Evolutionary conservation across 2,888 invertebrate species (phyloP).

Genomic region (Alentia gelatinosa): DNA sequence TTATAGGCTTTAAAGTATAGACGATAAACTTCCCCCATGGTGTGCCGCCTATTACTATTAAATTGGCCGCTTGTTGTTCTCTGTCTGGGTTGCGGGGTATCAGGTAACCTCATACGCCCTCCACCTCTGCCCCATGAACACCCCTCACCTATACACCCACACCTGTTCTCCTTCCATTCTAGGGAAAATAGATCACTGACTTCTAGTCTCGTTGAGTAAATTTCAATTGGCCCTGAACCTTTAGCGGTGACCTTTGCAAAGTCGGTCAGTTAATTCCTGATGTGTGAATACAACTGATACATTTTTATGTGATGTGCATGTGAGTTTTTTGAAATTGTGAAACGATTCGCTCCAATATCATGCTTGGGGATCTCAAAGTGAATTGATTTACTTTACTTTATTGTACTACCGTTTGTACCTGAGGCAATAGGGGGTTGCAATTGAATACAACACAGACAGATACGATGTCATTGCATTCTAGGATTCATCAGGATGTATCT

Average conservation of each 20-base stretch:
- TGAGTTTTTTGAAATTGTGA: no score
- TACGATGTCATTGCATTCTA: no score
- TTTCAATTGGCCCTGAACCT: not conserved
- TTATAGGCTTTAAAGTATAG: no score
- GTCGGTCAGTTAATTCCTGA: not conserved
- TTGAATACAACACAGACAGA: no score
- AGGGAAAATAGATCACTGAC: not conserved
- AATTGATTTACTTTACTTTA: no score
- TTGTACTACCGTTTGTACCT: no score
- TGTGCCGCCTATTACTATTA: not conserved
- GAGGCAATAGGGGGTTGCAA: no score
- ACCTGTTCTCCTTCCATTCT: not conserved
- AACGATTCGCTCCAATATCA: no score
- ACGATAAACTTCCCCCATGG: not conserved
- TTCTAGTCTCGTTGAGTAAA: not conserved
- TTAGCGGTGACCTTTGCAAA: not conserved
- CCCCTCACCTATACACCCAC: not conserved
- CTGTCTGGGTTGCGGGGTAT: not conserved
- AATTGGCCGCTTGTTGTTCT: not conserved
- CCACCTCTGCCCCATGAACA: not conserved
- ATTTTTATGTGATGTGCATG: no score
- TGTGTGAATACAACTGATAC: no score
- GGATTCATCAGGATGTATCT: no score
- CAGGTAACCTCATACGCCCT: not conserved
- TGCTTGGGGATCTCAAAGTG: no score